Base-by-base conservation (phyloP, 2,888 invertebrate genomes). In the Drosophila conformis region DNA sequence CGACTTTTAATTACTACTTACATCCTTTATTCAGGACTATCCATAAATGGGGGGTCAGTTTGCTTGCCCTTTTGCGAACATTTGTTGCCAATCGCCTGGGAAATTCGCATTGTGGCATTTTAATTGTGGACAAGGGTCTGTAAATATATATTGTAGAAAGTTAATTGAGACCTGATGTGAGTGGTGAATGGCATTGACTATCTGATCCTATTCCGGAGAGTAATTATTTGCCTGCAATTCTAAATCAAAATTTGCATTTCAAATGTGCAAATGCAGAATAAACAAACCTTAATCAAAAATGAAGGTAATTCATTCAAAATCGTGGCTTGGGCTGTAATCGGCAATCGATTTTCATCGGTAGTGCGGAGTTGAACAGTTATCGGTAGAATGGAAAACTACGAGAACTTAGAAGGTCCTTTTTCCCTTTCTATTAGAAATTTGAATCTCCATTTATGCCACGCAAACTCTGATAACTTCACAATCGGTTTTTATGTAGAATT, bases 1-100 rank as follows among this genome's bases (percentile, higher is more conserved):
- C 77, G 33, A 78, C n/a, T 78, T 65, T 78, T 78, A 78, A 78
- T 78, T 71, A 58, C 52, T n/a, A 56, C 61, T 60, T 52, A 10
- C 11, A 29, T 0, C 21, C 29, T 21, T 15, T 36, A 21, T 15
- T 36, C 25, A 15, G 40, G 29, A 36, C 59, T 42, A 33, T 67
- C 21, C 29, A 3, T 21, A 13, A 13, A 38, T n/a, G 38, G 7
- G 15, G 15, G 65, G 73, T 60, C 69, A 65, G 48, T 42, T 51
- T 73, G 52, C 66, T 73, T 59, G 52, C 53, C 59, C 27, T 58
- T 59, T 72, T 53, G 21, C 42, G 11, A 42, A 42, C 11, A 21
- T 72, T 65, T 76, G 61, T 59, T 46, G 21, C 25, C 49, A 52
- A 42, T 56, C 27, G 58, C 74, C 40, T 73, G 76, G 78, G 78